phyloP scores from a whole-genome alignment of 2,888 invertebrate genomes.

The Cephus sareptanus region DNA sequence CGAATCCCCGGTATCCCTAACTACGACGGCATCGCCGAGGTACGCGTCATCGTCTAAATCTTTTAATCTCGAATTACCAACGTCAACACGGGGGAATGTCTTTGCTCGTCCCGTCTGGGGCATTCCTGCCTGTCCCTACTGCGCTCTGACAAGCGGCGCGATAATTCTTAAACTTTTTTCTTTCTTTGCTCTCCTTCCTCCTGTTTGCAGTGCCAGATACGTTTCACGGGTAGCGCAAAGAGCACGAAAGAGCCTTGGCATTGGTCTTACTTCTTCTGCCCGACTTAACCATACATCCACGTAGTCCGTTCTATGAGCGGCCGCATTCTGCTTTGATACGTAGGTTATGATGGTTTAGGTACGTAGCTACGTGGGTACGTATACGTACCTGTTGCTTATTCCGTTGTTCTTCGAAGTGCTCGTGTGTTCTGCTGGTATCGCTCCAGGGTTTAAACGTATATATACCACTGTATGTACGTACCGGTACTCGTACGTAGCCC shows the following conservation, averaged over 20 bases:
- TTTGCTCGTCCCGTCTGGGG: background rate
- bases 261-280: slow-evolving; percentile 42
- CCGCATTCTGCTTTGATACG: slow-evolving; percentile 44
- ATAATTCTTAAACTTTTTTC: background rate
- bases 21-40: background rate
- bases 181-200: background rate
- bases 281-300: slow-evolving; percentile 38
- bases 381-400: slow-evolving; percentile 59
- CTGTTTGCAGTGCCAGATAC: background rate
- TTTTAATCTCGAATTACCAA: background rate
- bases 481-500: slow-evolving; percentile 11
- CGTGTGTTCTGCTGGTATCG: slow-evolving; percentile 21
- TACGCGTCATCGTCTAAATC: background rate
- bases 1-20: background rate
- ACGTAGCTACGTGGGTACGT: background rate
- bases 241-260: slow-evolving; percentile 48
- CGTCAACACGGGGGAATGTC: background rate
- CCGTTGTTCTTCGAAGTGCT: slow-evolving; percentile 40
- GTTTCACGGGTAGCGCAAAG: slow-evolving; percentile 12
- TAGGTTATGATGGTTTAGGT: slow-evolving; percentile 32
- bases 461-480: slow-evolving; percentile 17
- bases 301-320: slow-evolving; percentile 7
- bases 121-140: background rate
- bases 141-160: background rate
- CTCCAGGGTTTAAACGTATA: background rate